These are phyloP conservation scores for Cynoglossus semilaevis DNA, from an alignment of 2,113 vertebrate genomes.

Conservation along the genomic window DNA sequence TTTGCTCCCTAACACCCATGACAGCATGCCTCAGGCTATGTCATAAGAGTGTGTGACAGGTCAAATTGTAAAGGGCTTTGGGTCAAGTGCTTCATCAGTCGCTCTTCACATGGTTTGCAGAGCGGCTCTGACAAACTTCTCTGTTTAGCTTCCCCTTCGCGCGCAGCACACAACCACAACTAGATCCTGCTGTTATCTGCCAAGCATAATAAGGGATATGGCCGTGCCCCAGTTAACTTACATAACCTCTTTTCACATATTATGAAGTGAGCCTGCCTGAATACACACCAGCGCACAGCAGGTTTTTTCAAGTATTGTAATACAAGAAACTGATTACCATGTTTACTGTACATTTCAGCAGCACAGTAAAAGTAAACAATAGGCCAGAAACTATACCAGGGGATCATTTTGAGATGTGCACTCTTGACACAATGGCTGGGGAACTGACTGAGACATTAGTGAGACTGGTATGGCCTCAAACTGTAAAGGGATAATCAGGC, in stretches of 20 bases:
- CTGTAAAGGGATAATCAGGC: slow-evolving; percentile 50
- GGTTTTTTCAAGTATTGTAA: no score
- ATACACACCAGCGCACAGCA: slow-evolving; percentile 16
- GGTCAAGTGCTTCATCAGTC: slow-evolving; percentile 62
- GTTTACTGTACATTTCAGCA: neutral
- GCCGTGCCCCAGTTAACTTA: slow-evolving; percentile 66
- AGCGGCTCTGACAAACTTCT: slow-evolving; percentile 58
- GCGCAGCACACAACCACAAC: slow-evolving; percentile 52
- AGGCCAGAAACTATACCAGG: neutral
- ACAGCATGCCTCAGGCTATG: slow-evolving; percentile 48
- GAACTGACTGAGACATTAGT: slow-evolving; percentile 52
- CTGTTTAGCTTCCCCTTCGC: slow-evolving; percentile 62
- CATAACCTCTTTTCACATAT: slow-evolving; percentile 59
- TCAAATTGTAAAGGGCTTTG: slow-evolving; percentile 44
- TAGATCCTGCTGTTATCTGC: slow-evolving; percentile 42
- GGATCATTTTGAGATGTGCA: slow-evolving; percentile 24
- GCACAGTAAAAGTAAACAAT: slow-evolving; percentile 2
- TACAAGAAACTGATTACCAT: no score
- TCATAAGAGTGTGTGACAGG: slow-evolving; percentile 63
- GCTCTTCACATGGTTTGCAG: slow-evolving; percentile 46
- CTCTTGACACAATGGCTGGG: slow-evolving; percentile 33
- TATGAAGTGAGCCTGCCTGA: slow-evolving; percentile 30
- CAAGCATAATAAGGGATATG: slow-evolving; percentile 68
- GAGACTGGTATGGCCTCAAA: slow-evolving; percentile 41
- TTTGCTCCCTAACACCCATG: slow-evolving; percentile 47